Percentiles rank a stretch among this genome's conserved stretches.
phyloP scores from a whole-genome alignment of 2,888 invertebrate genomes.

The Litoditis marina region DNA sequence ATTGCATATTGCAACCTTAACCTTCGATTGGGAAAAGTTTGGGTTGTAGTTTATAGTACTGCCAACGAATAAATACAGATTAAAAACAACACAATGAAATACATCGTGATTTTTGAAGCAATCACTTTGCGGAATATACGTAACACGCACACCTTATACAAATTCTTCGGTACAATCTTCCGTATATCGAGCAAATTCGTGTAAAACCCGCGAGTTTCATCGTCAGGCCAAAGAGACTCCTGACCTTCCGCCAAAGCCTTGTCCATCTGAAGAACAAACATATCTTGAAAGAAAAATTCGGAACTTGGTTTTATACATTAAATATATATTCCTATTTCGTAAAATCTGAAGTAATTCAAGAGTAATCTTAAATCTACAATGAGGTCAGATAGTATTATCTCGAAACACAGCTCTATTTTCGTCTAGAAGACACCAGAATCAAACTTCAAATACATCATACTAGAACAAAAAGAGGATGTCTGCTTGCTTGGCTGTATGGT shows the following conservation, averaged over 20 bases:
- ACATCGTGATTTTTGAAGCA: not conserved
- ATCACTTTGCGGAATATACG: not conserved
- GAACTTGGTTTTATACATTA: too few species aligned
- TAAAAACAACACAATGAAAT: not conserved
- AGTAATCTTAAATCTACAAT: too few species aligned
- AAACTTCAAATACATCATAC: too few species aligned
- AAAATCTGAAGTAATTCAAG: too few species aligned
- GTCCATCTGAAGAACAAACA: conserved; percentile 30
- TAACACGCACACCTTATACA: conserved; percentile 27
- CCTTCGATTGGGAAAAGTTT: not conserved
- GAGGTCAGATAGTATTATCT: too few species aligned
- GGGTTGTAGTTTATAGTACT: not conserved
- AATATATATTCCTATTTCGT: too few species aligned
- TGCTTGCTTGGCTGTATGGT: too few species aligned
- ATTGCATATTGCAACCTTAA: too few species aligned
- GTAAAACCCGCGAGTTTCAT: conserved; percentile 51
- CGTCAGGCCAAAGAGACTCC: conserved; percentile 49
- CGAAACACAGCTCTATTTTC: too few species aligned
- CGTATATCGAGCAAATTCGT: conserved; percentile 41
- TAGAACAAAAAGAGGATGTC: too few species aligned
- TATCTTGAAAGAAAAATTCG: too few species aligned
- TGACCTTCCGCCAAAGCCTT: conserved; percentile 46
- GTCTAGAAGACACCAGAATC: too few species aligned
- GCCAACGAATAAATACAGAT: not conserved
- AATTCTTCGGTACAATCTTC: conserved; percentile 33